Base-by-base conservation (phyloP, 2,797 vertebrate species). In the Eulemur rubriventer region DNA sequence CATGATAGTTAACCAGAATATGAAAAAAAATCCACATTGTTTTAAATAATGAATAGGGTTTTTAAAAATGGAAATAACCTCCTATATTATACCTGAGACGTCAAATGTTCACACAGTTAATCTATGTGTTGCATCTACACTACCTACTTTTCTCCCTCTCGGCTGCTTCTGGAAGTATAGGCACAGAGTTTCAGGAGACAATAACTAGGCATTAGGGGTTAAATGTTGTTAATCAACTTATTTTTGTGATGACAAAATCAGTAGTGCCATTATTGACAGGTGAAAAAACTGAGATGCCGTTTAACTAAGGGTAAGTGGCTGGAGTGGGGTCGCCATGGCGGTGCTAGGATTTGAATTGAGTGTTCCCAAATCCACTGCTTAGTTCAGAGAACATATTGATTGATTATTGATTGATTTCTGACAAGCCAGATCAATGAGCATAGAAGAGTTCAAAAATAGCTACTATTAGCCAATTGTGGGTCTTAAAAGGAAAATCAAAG, bases 401-500 rank as follows among this genome's bases (percentile, higher is more conserved):
- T 96, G 65, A 96, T 89, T 91, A 95, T 88, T 90, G 95, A 92
- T 93, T 96, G 78, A 91, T 86, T 97, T 97, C 70, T 95, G 89
- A 95, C 92, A 97, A 28, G 65, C 89, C 69, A 87, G 91, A 76
- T 97, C 96, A 87, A 93, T 97, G 75, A 95, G n/a, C 17, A 46
- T 69, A 94, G 81, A 82, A 69, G 89, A 96, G 41, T 76, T 97
- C 61, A 96, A 96, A 96, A 95, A 91, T 52, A 96, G 65, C 65
- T 89, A 63, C 59, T 65, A 73, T 94, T 96, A 86, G 80, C 80
- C 72, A 96, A 86, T 84, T 92, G 75, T 52, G 46, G n/a, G 20
- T 96, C 48, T 95, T 95, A 92, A 97, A 98, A 93, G 67, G 90
- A 96, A 96, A 97, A 96, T 89, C 79, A 95, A 78, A 91, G 24